Evolutionary conservation across 1,140 invertebrate species (phyloP).

Genomic region (Drosophila kanapiae): DNA sequence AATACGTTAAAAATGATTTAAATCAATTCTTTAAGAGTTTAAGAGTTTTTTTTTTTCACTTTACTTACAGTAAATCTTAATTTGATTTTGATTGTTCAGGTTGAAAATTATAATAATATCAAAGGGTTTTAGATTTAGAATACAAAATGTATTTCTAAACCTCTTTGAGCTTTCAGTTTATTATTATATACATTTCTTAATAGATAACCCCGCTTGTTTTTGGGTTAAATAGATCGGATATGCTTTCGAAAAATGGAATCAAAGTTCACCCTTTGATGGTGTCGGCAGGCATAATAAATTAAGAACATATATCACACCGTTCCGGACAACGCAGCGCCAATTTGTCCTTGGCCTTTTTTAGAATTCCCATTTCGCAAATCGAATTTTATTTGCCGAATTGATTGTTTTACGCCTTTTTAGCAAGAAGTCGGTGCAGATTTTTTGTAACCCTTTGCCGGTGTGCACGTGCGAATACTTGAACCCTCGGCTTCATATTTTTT

Average conservation of each 20-base stretch:
- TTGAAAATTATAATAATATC: too few relatives aligned
- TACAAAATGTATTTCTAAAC: background rate
- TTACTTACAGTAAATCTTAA: background rate
- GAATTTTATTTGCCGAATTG: slow-evolving; percentile 78
- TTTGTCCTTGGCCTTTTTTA: slow-evolving; percentile 62
- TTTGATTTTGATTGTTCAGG: too few relatives aligned
- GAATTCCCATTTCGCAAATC: slow-evolving; percentile 65
- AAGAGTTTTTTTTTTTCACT: too few relatives aligned
- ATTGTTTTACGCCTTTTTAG: slow-evolving; percentile 83
- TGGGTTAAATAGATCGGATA: slow-evolving; percentile 17
- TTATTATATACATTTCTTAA: background rate
- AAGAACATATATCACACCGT: slow-evolving; percentile 46
- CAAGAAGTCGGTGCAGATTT: slow-evolving; percentile 67
- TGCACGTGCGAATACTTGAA: slow-evolving; percentile 52
- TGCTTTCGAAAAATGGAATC: background rate
- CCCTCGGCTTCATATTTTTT: slow-evolving; percentile 12
- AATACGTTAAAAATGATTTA: too few relatives aligned
- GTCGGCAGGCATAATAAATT: slow-evolving; percentile 26
- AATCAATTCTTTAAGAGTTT: too few relatives aligned
- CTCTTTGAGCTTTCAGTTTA: background rate
- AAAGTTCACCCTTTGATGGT: slow-evolving; percentile 14
- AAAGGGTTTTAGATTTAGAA: too few relatives aligned
- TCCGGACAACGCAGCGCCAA: slow-evolving; percentile 49
- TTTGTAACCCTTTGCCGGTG: slow-evolving; percentile 54
- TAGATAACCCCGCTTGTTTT: background rate